Evolutionary conservation across 2,888 invertebrate genomes (phyloP), one percentile per base, ranked within the genome.

Genomic region (Lepidochitona cinerea): DNA sequence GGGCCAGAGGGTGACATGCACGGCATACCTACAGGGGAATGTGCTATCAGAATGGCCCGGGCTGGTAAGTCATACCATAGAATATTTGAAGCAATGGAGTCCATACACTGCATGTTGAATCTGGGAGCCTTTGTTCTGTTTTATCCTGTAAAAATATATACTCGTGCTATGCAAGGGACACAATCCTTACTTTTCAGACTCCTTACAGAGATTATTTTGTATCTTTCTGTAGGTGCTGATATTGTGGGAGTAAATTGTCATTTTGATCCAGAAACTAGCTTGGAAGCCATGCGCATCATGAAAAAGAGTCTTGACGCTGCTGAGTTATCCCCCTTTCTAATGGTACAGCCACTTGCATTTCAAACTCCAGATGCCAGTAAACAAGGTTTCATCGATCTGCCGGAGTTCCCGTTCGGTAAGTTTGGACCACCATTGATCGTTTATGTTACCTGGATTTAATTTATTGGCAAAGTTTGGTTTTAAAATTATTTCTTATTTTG

Each of bases 321-420:
- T 1, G 87, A 85, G 1, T 76, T 90, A 33, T 83, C 83, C n/a
- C 84, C 83, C 4, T 84, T 88, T 75, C 81, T 90, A 59, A 91
- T 91, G 85, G 70, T 78, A 4, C 90, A 90, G 76, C 91, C 91
- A 4, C 76, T 83, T 0, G 81, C 77, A 29, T 83, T 65, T 29
- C 26, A 74, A 73, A 89, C 89, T 4, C 91, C 90, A 0, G 91
- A 91, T 78, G 89, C 88, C 18, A 79, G 81, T 53, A 88, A 85
- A 70, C 91, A 91, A 74, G 91, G 91, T 35, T 91, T 91, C 83
- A 91, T 91, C 72, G 91, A 90, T 75, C 83, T 91, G 12, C 91
- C 91, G 0, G 91, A 91, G 77, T 91, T 91, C 72, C 91, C 91
- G 14, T 91, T 91, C 77, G 90, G 90, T 90, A 76, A 81, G 83